These are phyloP conservation scores for Lepidochitona cinerea DNA, from an alignment of 2,888 invertebrate genomes.

Conservation along the genomic window DNA sequence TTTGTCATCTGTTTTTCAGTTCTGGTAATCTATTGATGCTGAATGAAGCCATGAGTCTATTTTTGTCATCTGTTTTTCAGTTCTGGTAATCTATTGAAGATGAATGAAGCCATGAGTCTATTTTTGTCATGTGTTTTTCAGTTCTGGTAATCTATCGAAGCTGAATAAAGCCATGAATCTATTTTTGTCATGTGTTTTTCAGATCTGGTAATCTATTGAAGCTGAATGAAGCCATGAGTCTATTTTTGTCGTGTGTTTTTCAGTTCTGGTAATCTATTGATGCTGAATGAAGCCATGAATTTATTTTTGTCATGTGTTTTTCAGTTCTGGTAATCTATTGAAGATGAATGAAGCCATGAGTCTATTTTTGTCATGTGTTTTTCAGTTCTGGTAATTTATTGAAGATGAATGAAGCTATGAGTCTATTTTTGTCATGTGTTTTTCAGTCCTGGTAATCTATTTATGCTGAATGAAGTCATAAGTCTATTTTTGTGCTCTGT, in stretches of 20 bases:
- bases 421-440: no score
- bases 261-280: constrained; percentile 85
- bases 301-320: no score
- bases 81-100: constrained; percentile 87
- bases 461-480: constrained; percentile 86
- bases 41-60: constrained; percentile 86
- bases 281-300: constrained; percentile 87
- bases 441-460: constrained; percentile 83
- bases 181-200: no score
- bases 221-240: constrained; percentile 87
- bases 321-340: constrained; percentile 85
- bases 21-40: constrained; percentile 89
- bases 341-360: constrained; percentile 88
- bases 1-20: no score
- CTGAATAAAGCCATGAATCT: constrained; percentile 88
- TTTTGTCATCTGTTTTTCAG: no score
- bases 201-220: constrained; percentile 86
- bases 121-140: no score
- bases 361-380: no score
- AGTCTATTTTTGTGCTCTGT: no score
- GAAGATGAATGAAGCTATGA: constrained; percentile 86
- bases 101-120: constrained; percentile 88
- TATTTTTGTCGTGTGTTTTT: no score
- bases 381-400: constrained; percentile 85
- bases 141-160: constrained; percentile 86